Conservation (phyloP, 2,113 vertebrate genomes). For the Engystomops pustulosus region DNA sequence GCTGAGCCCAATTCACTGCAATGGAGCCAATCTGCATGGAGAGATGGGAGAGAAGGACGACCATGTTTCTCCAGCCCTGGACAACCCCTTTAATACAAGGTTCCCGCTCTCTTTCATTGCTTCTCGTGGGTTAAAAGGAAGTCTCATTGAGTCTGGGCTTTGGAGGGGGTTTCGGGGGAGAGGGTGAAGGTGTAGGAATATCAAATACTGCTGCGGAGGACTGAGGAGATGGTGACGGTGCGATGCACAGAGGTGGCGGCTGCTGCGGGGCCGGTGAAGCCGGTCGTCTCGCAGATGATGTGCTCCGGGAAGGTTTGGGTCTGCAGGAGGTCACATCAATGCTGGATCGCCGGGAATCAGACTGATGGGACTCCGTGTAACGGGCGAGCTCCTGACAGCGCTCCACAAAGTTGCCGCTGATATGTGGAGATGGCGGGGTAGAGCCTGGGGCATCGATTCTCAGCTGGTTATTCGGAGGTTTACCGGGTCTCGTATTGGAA, state of each 20-base stretch:
- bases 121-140: constrained; percentile 83
- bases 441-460: neutral
- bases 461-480: neutral
- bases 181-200: constrained; percentile 40
- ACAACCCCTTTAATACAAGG: too few relatives aligned
- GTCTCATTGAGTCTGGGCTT: constrained; percentile 84
- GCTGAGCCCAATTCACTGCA: too few relatives aligned
- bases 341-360: constrained; percentile 67
- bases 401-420: constrained; percentile 81
- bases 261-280: constrained; percentile 60
- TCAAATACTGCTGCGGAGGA: constrained; percentile 14
- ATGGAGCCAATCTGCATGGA: too few relatives aligned
- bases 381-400: constrained; percentile 86
- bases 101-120: too few relatives aligned
- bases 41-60: too few relatives aligned
- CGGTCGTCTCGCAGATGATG: constrained; percentile 26
- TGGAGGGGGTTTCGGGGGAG: constrained; percentile 67
- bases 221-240: constrained; percentile 45
- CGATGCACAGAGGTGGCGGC: constrained; percentile 25
- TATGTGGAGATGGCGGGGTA: constrained; percentile 61
- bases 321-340: constrained; percentile 68
- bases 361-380: constrained; percentile 66
- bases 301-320: constrained; percentile 53
- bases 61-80: too few relatives aligned
- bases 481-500: neutral